phyloP scores from a whole-genome alignment of 2,888 invertebrate species.

The Capitulum mitella region DNA sequence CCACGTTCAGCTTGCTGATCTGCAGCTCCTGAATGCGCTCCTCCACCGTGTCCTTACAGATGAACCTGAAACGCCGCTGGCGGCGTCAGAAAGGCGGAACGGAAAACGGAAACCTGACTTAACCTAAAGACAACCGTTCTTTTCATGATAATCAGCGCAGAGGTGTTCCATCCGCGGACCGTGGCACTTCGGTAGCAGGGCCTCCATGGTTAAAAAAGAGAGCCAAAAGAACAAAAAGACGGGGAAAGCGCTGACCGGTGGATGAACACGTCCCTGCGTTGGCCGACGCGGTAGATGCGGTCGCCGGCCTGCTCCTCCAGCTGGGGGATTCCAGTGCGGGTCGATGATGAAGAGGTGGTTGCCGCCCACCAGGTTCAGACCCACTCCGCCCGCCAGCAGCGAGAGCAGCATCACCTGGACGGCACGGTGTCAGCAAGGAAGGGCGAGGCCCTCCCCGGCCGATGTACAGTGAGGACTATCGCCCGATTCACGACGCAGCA shows the following conservation, averaged over 20 bases:
- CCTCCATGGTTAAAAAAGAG: too few species aligned
- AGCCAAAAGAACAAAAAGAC: too few species aligned
- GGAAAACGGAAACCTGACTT: too few species aligned
- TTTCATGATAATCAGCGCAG: too few species aligned
- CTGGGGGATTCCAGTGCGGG: conserved; percentile 96
- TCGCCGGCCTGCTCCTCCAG: conserved; percentile 91
- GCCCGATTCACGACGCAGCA: too few species aligned
- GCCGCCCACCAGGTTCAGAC: conserved; percentile 84
- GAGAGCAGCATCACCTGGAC: conserved; percentile 64
- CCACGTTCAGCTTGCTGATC: conserved; percentile 66
- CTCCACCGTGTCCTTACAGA: conserved; percentile 80
- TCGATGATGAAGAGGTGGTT: conserved; percentile 85
- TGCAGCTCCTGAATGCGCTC: conserved; percentile 74
- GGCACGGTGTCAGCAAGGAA: neutral
- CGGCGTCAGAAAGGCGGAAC: too few species aligned
- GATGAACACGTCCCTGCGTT: conserved; percentile 33
- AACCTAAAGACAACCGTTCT: too few species aligned
- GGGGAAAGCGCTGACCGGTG: conserved; percentile 35
- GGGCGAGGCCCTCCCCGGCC: neutral
- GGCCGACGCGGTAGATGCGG: conserved; percentile 59
- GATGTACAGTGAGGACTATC: too few species aligned
- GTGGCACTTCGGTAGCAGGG: too few species aligned
- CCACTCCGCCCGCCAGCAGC: conserved; percentile 87
- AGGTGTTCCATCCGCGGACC: too few species aligned
- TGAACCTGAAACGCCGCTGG: conserved; percentile 59